Percentiles rank a stretch among this genome's conserved stretches.
phyloP scores from a whole-genome alignment of 2,113 vertebrate genomes.

The Chelonoidis abingdonii region DNA sequence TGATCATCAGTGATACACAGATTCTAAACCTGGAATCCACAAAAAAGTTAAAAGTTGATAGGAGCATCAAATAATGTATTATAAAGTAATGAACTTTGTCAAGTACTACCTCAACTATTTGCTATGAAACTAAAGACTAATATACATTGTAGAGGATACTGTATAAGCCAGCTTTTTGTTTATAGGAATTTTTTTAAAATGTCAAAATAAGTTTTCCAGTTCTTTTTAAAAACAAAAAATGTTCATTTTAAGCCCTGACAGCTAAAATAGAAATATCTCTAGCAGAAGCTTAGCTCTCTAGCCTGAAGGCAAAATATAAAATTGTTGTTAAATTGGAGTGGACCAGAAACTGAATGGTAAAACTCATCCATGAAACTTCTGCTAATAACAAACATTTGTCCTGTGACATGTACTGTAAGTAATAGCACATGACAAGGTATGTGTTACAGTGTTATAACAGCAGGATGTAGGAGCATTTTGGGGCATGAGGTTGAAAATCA shows the following conservation, averaged over 20 bases:
- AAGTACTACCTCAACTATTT: not conserved
- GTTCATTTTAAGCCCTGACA: slow-evolving; percentile 35
- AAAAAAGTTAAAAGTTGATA: not conserved
- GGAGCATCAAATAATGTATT: not conserved
- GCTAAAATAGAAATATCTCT: slow-evolving; percentile 62
- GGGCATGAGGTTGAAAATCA: not conserved
- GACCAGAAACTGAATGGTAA: slow-evolving; percentile 61
- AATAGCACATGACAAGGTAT: slow-evolving; percentile 32
- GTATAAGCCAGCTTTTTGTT: slow-evolving; percentile 29
- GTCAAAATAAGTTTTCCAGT: slow-evolving; percentile 52
- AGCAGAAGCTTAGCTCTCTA: slow-evolving; percentile 49
- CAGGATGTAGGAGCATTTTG: not conserved
- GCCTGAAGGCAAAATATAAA: slow-evolving; percentile 62
- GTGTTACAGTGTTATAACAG: not conserved
- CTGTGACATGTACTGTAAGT: not conserved
- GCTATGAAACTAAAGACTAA: not conserved
- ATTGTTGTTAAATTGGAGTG: slow-evolving; percentile 64
- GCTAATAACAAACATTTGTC: slow-evolving; percentile 59
- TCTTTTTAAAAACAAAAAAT: slow-evolving; percentile 67
- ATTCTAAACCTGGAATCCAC: not conserved
- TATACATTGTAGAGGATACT: not conserved
- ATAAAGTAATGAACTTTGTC: not conserved
- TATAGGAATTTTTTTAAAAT: slow-evolving; percentile 23
- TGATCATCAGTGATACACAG: not conserved
- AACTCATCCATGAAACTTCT: slow-evolving; percentile 42